phyloP scores from a whole-genome alignment of 2,888 invertebrate genomes.

The Rhagophthalmus giganteus region DNA sequence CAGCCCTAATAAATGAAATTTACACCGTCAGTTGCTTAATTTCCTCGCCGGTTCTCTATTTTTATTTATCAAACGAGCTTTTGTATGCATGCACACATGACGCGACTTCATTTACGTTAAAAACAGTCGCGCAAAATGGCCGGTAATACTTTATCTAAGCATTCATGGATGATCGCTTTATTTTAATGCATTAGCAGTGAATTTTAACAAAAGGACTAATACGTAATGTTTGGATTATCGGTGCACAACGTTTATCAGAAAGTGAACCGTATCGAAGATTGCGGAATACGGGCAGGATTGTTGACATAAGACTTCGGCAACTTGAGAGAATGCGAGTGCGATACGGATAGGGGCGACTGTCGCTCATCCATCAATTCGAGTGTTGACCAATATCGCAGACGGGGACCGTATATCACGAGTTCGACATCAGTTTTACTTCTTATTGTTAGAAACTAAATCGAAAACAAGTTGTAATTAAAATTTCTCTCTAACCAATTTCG shows the following conservation, averaged over 20 bases:
- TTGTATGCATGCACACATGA: too few species aligned
- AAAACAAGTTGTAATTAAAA: conserved; percentile 7
- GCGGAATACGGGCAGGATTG: conserved; percentile 21
- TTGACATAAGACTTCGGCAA: conserved; percentile 31
- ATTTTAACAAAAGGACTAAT: neutral
- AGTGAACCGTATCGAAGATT: conserved; percentile 15
- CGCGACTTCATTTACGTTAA: too few species aligned
- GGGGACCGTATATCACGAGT: conserved; percentile 38
- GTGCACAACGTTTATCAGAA: conserved; percentile 8
- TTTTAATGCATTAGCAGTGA: neutral
- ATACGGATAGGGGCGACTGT: conserved; percentile 38
- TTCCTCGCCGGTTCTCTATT: too few species aligned
- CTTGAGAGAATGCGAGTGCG: conserved; percentile 31
- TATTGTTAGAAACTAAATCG: conserved; percentile 21
- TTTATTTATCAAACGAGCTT: too few species aligned
- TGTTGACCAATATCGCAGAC: conserved; percentile 48
- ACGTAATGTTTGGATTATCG: conserved; percentile 7
- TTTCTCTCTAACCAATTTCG: neutral
- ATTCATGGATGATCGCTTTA: neutral
- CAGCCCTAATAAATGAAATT: neutral
- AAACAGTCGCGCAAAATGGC: neutral
- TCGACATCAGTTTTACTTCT: conserved; percentile 21
- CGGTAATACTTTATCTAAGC: neutral
- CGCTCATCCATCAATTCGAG: conserved; percentile 48
- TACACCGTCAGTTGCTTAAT: neutral